Evolutionary conservation across 2,797 vertebrate species (phyloP), one percentile per base, ranked within the genome.

Genomic region (Alfaro cultratus): DNA sequence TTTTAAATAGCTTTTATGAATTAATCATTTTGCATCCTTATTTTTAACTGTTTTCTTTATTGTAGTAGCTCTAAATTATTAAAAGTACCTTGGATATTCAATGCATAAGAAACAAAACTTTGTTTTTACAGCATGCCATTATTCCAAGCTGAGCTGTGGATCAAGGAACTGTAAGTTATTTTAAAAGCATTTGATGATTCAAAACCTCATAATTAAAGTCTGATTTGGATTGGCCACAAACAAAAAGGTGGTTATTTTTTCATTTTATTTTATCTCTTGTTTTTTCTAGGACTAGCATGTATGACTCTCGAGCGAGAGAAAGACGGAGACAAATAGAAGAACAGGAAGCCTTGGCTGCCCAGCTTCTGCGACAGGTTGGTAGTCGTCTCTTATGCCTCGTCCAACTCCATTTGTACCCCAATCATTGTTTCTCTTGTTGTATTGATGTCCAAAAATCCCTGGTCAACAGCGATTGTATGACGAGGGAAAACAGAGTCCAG

Each of bases 61-160:
- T 71, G 13, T 46, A 45, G 1, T 29, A 3, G 12, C 6, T 1
- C 39, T 71, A 71, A 1, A 26, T 23, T 29, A 43, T 15, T 39
- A 16, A 60, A 72, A 74, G 55, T 15, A 76, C 8, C 23, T 79
- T 4, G 34, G 9, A 15, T 13, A 55, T 18, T 49, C 16, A 18
- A n/a, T 57, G 76, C 11, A 23, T 49, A 6, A 46, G 67, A 49
- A 45, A 62, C 9, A 43, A 70, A 68, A 82, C 45, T 80, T 67
- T 88, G 31, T 83, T 16, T 79, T 60, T 26, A 36, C 83, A 99
- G 98, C 78, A 88, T 94, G 81, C 95, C 96, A 0, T 97, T 96
- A 92, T 99, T 99, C 93, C 96, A 97, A 85, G 97, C 97, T 0
- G 98, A 99, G 76, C 90, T 98, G 21, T 99, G 98, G 98, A 99